Evolutionary conservation across 2,888 invertebrate genomes (phyloP).

Genomic region (Drosophila kuntzei): DNA sequence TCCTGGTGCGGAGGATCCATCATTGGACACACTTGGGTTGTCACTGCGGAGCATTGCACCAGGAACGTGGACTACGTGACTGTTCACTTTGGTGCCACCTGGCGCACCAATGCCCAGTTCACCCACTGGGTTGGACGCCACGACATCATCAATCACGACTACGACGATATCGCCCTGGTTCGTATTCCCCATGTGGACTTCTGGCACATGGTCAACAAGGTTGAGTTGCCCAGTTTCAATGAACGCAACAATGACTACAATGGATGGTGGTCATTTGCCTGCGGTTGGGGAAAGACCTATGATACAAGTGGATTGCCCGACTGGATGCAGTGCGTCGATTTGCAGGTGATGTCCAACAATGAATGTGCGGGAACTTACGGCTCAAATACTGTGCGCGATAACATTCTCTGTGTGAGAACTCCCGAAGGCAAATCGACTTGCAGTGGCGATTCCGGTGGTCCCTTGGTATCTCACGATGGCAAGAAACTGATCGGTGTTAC

Average conservation of each 20-base stretch:
- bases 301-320: constrained; percentile 59
- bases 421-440: constrained; percentile 67
- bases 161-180: constrained; percentile 66
- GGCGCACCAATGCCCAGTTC: constrained; percentile 63
- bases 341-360: constrained; percentile 81
- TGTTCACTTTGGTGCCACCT: constrained; percentile 67
- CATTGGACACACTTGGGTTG: constrained; percentile 68
- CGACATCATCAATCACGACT: constrained; percentile 60
- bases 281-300: constrained; percentile 76
- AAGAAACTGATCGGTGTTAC: constrained; percentile 73
- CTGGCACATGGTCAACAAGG: constrained; percentile 51
- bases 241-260: constrained; percentile 60
- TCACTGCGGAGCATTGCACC: constrained; percentile 81
- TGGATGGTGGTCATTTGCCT: constrained; percentile 56
- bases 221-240: constrained; percentile 57
- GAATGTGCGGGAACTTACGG: constrained; percentile 69
- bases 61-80: constrained; percentile 54
- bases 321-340: constrained; percentile 82
- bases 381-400: constrained; percentile 10
- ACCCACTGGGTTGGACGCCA: constrained; percentile 60
- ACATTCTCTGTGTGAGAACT: constrained; percentile 71
- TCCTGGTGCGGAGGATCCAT: constrained; percentile 79
- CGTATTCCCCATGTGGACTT: constrained; percentile 69
- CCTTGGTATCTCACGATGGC: constrained; percentile 66
- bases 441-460: constrained; percentile 82